A percentile compares a stretch with the other conserved stretches of the same genome.
phyloP scores from a whole-genome alignment of 1,140 invertebrate species.

The Drosophila orosa region DNA sequence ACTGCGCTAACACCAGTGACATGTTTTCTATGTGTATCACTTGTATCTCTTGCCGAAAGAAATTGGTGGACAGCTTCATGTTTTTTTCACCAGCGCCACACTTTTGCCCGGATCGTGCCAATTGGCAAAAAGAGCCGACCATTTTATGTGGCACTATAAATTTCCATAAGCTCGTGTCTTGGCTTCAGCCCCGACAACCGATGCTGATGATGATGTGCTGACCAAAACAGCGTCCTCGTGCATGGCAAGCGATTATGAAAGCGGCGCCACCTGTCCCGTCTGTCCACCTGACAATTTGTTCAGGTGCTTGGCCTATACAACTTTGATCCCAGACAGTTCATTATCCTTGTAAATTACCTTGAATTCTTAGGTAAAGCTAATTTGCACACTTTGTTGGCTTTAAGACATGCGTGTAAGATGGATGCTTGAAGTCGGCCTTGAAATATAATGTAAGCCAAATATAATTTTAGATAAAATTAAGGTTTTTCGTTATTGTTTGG shows the following conservation, averaged over 20 bases:
- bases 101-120: slow-evolving; percentile 64
- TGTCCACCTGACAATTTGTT: neutral
- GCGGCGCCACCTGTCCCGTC: slow-evolving; percentile 34
- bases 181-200: slow-evolving; percentile 9
- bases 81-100: slow-evolving; percentile 65
- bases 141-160: slow-evolving; percentile 43
- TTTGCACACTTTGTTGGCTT: slow-evolving; percentile 27
- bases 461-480: neutral
- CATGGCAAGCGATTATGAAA: slow-evolving; percentile 66
- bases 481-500: neutral
- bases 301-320: neutral
- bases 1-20: slow-evolving; percentile 32
- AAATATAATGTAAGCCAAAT: neutral
- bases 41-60: slow-evolving; percentile 63
- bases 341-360: slow-evolving; percentile 23
- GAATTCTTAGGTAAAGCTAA: slow-evolving; percentile 4
- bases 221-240: slow-evolving; percentile 45
- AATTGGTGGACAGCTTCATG: slow-evolving; percentile 61
- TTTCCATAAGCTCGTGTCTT: slow-evolving; percentile 63
- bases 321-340: neutral
- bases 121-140: slow-evolving; percentile 17
- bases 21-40: slow-evolving; percentile 44
- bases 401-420: neutral
- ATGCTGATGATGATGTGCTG: slow-evolving; percentile 34
- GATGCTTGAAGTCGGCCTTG: neutral